phyloP scores from a whole-genome alignment of 37 sponge, comb jelly and placozoan genomes.

The Bolinopsis microptera region DNA sequence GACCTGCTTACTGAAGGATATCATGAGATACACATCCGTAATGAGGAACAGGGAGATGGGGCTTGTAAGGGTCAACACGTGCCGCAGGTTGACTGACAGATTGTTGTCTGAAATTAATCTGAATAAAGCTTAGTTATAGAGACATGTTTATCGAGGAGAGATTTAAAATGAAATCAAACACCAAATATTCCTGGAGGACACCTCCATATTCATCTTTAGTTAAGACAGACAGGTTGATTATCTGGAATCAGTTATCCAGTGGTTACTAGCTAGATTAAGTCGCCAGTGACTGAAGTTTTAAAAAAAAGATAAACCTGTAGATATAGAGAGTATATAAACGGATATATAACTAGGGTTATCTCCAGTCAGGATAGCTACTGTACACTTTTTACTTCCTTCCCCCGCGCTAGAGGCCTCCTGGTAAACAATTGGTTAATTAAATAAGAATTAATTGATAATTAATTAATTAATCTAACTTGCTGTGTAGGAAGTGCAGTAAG shows the following conservation, averaged over 20 bases:
- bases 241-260: too few species aligned
- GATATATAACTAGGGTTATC: slow-evolving; percentile 18
- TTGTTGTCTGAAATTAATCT: slow-evolving; percentile 5
- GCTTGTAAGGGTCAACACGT: slow-evolving; percentile 12
- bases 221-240: too few species aligned
- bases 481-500: too few species aligned
- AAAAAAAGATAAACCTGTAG: background rate
- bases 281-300: background rate
- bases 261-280: too few species aligned
- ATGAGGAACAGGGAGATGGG: slow-evolving; percentile 20
- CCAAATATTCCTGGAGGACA: too few species aligned
- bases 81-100: slow-evolving; percentile 25
- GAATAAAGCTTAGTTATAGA: background rate
- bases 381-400: slow-evolving; percentile 17
- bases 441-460: background rate
- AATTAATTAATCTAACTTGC: too few species aligned
- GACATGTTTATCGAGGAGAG: too few species aligned
- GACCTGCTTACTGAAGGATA: background rate
- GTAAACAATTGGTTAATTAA: background rate
- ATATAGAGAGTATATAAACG: slow-evolving; percentile 40
- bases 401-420: slow-evolving; percentile 45
- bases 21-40: background rate
- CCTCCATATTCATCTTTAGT: too few species aligned
- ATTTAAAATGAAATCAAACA: too few species aligned
- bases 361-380: slow-evolving; percentile 28